Base-by-base conservation (phyloP, 1,140 invertebrate genomes). In the Pantala flavescens region DNA sequence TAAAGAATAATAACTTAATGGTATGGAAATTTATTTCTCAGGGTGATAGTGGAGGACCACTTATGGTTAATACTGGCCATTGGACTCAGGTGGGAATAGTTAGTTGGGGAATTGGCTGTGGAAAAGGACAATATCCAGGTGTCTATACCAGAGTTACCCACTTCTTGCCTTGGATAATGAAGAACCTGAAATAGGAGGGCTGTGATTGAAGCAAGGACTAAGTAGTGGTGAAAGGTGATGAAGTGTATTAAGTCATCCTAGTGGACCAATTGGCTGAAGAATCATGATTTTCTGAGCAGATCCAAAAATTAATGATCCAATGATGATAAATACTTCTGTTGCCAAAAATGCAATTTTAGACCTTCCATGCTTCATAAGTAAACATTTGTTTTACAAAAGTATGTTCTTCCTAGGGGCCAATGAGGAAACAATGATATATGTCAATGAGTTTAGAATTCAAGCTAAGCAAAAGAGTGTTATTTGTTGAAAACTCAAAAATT, bases 71-170 rank as follows among this genome's bases (percentile, higher is more conserved):
- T 77, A 87, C 90, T 70, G 78, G 75, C 43, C 90, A 90, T 28
- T 93, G 92, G 89, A 91, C 87, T 0, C 91, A 93, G 84, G 91
- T 95, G 0, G 96, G 95, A 43, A 89, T 98, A 16, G 94, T 96
- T 0, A 95, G 93, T 19, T 97, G 93, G 92, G 96, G 96, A 24
- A 94, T 95, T 78, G 94, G 94, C 28, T 97, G 95, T 81, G 95
- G 94, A 10, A 91, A 95, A 84, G 91, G 91, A 24, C 90, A 93
- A 81, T 94, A 93, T 83, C 95, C 95, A 0, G 95, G 95, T 14
- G 94, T 96, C 0, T 96, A 96, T 82, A 91, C 90, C 0, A 85
- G 91, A 77, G 88, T 93, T 43, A 88, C 90, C 19, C 84, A 89
- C 80, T 93, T 92, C 82, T 81, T 92, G 77, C 86, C 87, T 14